These are phyloP conservation scores for Pollicipes pollicipes DNA, from an alignment of 1,140 invertebrate species.

Conservation along the genomic window DNA sequence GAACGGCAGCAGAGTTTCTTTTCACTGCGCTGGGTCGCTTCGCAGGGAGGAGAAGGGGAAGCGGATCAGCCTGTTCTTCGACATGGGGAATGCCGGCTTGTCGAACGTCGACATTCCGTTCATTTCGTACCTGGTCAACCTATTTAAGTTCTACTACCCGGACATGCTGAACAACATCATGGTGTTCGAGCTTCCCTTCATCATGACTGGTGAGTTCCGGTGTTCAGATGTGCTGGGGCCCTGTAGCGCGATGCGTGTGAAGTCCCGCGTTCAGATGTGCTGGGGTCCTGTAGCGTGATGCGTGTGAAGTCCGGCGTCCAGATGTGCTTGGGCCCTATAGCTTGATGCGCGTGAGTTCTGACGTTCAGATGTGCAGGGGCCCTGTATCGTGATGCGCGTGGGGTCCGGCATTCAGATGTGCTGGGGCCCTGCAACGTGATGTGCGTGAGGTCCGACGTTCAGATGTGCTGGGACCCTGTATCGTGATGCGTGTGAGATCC, in stretches of 20 bases:
- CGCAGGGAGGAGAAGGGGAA: conserved; percentile 50
- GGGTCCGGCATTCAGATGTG: no score
- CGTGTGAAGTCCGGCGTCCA: not conserved
- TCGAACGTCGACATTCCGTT: conserved; percentile 77
- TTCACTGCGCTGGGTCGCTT: no score
- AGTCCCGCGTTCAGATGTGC: conserved; percentile 4
- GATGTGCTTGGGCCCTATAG: conserved; percentile 7
- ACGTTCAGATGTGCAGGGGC: no score
- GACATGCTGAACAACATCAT: conserved; percentile 77
- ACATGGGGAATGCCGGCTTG: conserved; percentile 67
- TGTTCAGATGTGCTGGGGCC: conserved; percentile 23
- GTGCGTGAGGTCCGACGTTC: no score
- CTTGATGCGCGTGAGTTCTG: no score
- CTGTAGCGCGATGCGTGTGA: not conserved
- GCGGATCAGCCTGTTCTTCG: conserved; percentile 68
- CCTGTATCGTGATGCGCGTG: no score
- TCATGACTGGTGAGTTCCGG: conserved; percentile 76
- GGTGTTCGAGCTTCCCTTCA: conserved; percentile 87
- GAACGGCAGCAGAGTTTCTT: no score
- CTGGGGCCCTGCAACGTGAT: no score
- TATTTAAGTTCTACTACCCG: conserved; percentile 81
- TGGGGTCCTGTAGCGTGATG: conserved; percentile 3
- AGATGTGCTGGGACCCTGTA: no score
- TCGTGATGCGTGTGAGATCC: no score
- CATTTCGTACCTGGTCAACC: conserved; percentile 53